Conservation (phyloP, 2,113 vertebrate genomes). For the Neodon shergylaensis region DNA sequence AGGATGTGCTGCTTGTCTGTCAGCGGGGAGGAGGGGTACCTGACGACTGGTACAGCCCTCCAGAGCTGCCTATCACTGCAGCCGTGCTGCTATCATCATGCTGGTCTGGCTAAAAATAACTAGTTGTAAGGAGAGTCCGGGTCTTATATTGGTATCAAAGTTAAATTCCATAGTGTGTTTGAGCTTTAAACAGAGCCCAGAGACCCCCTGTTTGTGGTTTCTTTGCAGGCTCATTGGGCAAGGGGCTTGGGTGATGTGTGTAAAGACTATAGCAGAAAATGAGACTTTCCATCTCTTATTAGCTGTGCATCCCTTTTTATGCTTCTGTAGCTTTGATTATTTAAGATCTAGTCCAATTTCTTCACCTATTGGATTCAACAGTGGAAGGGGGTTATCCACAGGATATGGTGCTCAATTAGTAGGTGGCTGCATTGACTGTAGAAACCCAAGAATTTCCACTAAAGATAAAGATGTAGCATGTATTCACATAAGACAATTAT, state of each 20-base stretch:
- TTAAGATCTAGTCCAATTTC: background rate
- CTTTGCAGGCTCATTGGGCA: background rate
- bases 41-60: background rate
- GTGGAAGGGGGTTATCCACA: background rate
- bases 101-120: conserved; percentile 64
- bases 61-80: background rate
- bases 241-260: background rate
- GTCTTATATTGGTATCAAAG: background rate
- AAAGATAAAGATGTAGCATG: background rate
- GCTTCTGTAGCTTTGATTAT: background rate
- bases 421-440: background rate
- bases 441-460: background rate
- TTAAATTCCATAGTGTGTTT: background rate
- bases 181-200: background rate
- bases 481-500: background rate
- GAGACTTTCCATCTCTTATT: background rate
- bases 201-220: background rate
- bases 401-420: background rate
- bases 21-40: background rate
- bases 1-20: background rate
- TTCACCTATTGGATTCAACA: background rate
- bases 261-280: background rate
- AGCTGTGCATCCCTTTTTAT: background rate
- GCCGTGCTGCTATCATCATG: background rate
- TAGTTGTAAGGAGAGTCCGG: background rate